These are phyloP conservation scores for Tiaroga cobitis DNA, from an alignment of 2,797 vertebrate species.

Conservation along the genomic window DNA sequence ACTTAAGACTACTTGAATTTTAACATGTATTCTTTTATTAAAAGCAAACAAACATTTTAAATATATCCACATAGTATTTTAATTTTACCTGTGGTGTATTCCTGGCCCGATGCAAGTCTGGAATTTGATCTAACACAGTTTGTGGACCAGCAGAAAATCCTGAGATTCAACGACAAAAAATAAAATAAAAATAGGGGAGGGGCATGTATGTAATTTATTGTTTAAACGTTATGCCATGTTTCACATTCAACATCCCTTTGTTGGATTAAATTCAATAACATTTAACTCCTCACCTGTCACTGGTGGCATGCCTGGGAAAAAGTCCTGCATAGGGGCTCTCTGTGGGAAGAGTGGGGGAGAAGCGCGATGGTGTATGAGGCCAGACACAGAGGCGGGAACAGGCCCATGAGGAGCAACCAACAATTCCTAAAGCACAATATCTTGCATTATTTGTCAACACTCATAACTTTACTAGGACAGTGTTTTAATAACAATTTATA, in stretches of 20 bases:
- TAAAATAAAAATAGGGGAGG: not conserved
- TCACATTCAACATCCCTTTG: not conserved
- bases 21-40: slow-evolving; percentile 55
- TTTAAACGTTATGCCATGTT: not conserved
- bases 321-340: slow-evolving; percentile 89
- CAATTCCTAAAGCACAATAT: slow-evolving; percentile 82
- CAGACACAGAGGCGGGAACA: slow-evolving; percentile 63
- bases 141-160: slow-evolving; percentile 75
- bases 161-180: not conserved
- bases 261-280: not conserved
- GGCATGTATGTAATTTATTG: not conserved
- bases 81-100: slow-evolving; percentile 70
- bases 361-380: slow-evolving; percentile 83
- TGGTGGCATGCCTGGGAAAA: slow-evolving; percentile 83
- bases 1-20: not conserved
- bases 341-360: slow-evolving; percentile 90
- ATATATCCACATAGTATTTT: not conserved
- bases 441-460: not conserved
- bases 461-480: not conserved
- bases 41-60: not conserved
- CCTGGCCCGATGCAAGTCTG: slow-evolving; percentile 84
- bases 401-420: slow-evolving; percentile 83
- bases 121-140: slow-evolving; percentile 87
- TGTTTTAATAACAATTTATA: not conserved
- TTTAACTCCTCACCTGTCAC: slow-evolving; percentile 76